Base-by-base conservation (phyloP, 2,797 vertebrate genomes). In the Chelmon rostratus region DNA sequence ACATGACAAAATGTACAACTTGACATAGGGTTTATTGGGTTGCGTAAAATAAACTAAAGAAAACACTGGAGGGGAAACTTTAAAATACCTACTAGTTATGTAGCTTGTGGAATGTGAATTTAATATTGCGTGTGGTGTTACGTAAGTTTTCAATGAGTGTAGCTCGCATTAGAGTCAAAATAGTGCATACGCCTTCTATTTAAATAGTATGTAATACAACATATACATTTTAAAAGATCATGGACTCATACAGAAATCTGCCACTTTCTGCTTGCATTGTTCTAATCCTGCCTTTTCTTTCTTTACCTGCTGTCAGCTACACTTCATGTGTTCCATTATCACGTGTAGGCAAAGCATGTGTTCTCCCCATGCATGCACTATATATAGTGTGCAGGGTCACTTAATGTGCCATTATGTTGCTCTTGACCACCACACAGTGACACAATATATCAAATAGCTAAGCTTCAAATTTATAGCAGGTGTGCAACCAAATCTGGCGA, bases 1-100 rank as follows among this genome's bases (percentile, higher is more conserved):
- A 92, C 87, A 78, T 62, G 76, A 79, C 58, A 86, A 84, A 89
- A 89, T 79, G 78, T 89, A 89, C 75, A 89, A 83, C 67, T 84
- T 86, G 81, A 82, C 80, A 76, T 81, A 65, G 57, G 71, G 62
- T 89, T 81, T 81, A 46, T 79, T 73, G 79, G 69, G 57, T 77
- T 83, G 69, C 37, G 61, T 42, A 66, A 66, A 66, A 61, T 7
- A 66, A 74, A 73, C 33, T 33, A 12, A 68, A 52, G 23, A 62
- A 80, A 79, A 78, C 47, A 35, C 38, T 44, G 67, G 21, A 57
- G 49, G 59, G 63, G 40, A 72, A 79, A 80, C 65, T 73, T 69
- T 56, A 50, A 72, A 81, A 44, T 47, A 75, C 8, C 35, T 38
- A 44, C 38, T 68, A 44, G 57, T 61, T 53, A 19, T 47, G 61